These are phyloP conservation scores for Sinodicranocentrus sp. DNA, from an alignment of 2,888 invertebrate genomes.

Conservation along the genomic window DNA sequence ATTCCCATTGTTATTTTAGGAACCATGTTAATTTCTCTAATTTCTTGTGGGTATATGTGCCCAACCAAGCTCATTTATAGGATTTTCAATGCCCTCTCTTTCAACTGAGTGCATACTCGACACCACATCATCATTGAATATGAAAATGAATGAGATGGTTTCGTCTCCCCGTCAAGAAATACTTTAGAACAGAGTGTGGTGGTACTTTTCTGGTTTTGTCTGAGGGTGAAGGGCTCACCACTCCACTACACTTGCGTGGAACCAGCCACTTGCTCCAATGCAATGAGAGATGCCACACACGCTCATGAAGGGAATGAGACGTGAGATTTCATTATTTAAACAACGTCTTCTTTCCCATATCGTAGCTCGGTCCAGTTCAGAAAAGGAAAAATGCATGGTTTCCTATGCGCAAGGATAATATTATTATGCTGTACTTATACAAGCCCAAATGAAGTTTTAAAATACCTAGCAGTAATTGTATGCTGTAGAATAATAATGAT, in stretches of 20 bases:
- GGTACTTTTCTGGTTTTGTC: too few relatives aligned
- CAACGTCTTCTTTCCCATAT: background rate
- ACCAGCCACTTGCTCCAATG: too few relatives aligned
- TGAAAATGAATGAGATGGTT: too few relatives aligned
- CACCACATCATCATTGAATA: too few relatives aligned
- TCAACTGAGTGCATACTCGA: too few relatives aligned
- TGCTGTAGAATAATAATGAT: background rate
- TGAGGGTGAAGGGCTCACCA: too few relatives aligned
- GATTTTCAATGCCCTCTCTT: too few relatives aligned
- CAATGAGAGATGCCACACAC: background rate
- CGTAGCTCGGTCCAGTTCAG: background rate
- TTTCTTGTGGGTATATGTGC: background rate
- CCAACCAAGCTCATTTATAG: too few relatives aligned
- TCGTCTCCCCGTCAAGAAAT: too few relatives aligned
- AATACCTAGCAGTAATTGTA: conserved; percentile 4
- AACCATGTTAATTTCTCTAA: conserved; percentile 1
- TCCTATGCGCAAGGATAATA: background rate
- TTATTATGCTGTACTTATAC: too few relatives aligned
- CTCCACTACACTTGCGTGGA: too few relatives aligned
- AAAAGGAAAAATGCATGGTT: background rate
- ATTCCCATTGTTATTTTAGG: conserved; percentile 13
- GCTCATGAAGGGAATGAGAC: background rate
- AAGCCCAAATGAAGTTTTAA: background rate
- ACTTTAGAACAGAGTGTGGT: too few relatives aligned
- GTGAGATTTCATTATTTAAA: background rate